Conservation (phyloP, 2,113 vertebrate genomes). For the Picathartes gymnocephalus region DNA sequence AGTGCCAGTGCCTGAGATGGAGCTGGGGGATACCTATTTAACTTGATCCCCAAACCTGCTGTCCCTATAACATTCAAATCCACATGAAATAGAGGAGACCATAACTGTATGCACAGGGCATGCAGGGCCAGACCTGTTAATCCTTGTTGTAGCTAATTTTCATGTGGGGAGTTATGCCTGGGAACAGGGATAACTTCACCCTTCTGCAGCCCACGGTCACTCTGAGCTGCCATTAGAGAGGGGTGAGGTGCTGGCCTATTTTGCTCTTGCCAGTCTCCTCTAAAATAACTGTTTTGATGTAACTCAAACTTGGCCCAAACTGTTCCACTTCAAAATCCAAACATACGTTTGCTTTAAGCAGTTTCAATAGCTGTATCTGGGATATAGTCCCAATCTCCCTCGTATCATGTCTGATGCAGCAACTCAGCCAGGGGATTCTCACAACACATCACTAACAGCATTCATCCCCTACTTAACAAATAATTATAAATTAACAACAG, state of each 20-base stretch:
- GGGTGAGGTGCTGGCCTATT: neutral
- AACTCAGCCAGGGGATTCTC: neutral
- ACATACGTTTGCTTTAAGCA: neutral
- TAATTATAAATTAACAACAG: neutral
- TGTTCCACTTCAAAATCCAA: neutral
- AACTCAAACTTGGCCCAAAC: neutral
- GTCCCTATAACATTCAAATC: neutral
- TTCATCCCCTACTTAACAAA: neutral
- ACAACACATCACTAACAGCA: neutral
- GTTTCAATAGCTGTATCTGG: neutral
- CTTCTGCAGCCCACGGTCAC: neutral
- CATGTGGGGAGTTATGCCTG: neutral
- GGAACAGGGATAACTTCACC: neutral
- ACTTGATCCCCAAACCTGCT: neutral
- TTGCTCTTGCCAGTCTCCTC: neutral
- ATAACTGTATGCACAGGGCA: neutral
- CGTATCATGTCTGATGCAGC: fast-evolving
- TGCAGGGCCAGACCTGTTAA: neutral
- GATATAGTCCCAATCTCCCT: neutral
- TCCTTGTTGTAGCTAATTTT: neutral
- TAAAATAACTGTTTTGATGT: neutral
- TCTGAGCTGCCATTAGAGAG: neutral
- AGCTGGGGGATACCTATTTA: neutral
- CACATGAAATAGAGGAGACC: neutral
- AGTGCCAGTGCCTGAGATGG: neutral